Evolutionary conservation across 2,888 invertebrate species (phyloP).

Genomic region (Eumerus sabulonum): DNA sequence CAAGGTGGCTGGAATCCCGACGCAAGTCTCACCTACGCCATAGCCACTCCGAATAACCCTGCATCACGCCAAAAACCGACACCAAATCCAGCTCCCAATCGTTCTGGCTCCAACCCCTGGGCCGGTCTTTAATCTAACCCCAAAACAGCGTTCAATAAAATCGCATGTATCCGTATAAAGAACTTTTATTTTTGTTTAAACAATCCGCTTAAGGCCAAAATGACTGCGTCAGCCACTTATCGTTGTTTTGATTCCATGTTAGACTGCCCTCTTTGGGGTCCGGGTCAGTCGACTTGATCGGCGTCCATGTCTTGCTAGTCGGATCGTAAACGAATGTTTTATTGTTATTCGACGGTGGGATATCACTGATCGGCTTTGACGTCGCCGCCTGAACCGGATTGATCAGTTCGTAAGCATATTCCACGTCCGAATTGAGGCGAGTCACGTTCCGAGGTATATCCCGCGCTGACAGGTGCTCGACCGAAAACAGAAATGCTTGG

Average conservation of each 20-base stretch:
- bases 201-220: constrained; percentile 25
- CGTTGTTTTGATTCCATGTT: constrained; percentile 76
- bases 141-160: constrained; percentile 26
- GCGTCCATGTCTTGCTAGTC: constrained; percentile 72
- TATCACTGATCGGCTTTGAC: constrained; percentile 70
- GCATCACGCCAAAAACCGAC: neutral
- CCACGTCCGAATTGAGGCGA: constrained; percentile 54
- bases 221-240: constrained; percentile 75
- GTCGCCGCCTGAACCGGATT: constrained; percentile 31
- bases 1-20: constrained; percentile 47
- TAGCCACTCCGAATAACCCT: neutral
- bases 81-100: neutral
- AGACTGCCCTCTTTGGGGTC: constrained; percentile 72
- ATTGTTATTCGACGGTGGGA: constrained; percentile 70
- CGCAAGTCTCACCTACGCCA: constrained; percentile 49
- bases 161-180: neutral
- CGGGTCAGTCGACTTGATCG: constrained; percentile 71
- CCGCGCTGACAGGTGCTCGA: constrained; percentile 38
- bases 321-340: constrained; percentile 75
- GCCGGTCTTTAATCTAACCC: constrained; percentile 13
- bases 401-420: constrained; percentile 74
- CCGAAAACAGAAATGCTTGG: neutral
- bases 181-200: constrained; percentile 18
- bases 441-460: constrained; percentile 34
- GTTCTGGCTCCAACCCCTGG: constrained; percentile 33